These are phyloP conservation scores for Hyla sarda DNA, from an alignment of 2,113 vertebrate genomes.

Conservation along the genomic window DNA sequence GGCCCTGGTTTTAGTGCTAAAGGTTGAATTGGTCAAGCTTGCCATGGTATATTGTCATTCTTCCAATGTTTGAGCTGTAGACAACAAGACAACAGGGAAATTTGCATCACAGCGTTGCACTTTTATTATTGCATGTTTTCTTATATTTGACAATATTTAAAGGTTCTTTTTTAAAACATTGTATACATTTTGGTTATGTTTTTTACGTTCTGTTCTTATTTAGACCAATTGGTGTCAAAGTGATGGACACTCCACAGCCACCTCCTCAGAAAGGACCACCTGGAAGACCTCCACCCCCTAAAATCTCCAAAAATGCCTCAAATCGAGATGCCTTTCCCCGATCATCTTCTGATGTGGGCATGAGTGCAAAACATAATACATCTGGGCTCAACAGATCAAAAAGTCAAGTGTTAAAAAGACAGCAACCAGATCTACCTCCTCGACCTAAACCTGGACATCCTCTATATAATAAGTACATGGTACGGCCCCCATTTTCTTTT, in stretches of 20 bases:
- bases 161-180: not conserved
- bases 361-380: slow-evolving; percentile 69
- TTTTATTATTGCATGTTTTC: not conserved
- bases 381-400: slow-evolving; percentile 76
- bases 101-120: not conserved
- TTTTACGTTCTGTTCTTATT: slow-evolving; percentile 44
- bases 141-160: too few relatives aligned
- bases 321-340: slow-evolving; percentile 68
- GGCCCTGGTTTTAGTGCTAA: too few relatives aligned
- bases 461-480: slow-evolving; percentile 93
- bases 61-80: not conserved
- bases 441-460: slow-evolving; percentile 91
- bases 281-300: slow-evolving; percentile 86
- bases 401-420: slow-evolving; percentile 73
- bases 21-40: not conserved
- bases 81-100: not conserved
- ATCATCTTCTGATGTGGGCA: slow-evolving; percentile 66
- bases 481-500: slow-evolving; percentile 66
- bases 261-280: slow-evolving; percentile 80
- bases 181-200: slow-evolving; percentile 4
- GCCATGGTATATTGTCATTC: not conserved
- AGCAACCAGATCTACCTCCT: slow-evolving; percentile 84
- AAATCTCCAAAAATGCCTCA: slow-evolving; percentile 67
- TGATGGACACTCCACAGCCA: slow-evolving; percentile 75
- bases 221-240: slow-evolving; percentile 78